Base-by-base conservation (phyloP, 2,888 invertebrate species). In the Erebia epiphron region DNA sequence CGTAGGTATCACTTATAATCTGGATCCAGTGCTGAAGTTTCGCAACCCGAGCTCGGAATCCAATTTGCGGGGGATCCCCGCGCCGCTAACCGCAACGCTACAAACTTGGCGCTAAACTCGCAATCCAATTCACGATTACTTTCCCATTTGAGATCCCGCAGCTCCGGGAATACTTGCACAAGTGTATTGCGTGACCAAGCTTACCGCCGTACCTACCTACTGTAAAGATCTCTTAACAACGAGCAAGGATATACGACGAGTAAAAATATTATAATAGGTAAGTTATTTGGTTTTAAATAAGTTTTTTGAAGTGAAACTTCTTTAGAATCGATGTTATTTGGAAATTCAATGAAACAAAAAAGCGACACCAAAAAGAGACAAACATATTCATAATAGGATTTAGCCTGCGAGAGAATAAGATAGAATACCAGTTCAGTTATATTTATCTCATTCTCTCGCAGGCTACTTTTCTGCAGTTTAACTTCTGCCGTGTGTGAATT, bases 91-190 rank as follows among this genome's bases (percentile, higher is more conserved):
- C 49, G 49, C 49, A 49, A 21, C 21, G 49, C 62, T 21, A 14
- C 62, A 62, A 62, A 62, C 21, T 62, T 62, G 13, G 62, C 61
- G 61, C 43, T 3, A 13, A 18, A 13, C 43, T 13, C 46, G 61
- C 61, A 43, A 61, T 61, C 43, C 43, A 61, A 61, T 62, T 14
- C 62, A 46, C 46, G 62, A 62, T 62, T 62, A 62, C 62, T 62
- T 62, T 49, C 49, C 62, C 21, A 18, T 61, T 46, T 43, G 43
- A 18, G 61, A 43, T 62, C 14, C 21, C 14, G 18, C 49, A 5
- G 41, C 58, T 26, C 4, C 10, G 1, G 14, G 46, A 43, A 5
- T 9, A 41, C 18, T 61, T 41, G 18, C 18, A 18, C 52, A 2
- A 18, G 18, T 54, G 54, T 54, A 18, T 54, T 18, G 18, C 18